These are phyloP conservation scores for Rhinogobio ventralis DNA, from an alignment of 2,797 vertebrate species.

Conservation along the genomic window DNA sequence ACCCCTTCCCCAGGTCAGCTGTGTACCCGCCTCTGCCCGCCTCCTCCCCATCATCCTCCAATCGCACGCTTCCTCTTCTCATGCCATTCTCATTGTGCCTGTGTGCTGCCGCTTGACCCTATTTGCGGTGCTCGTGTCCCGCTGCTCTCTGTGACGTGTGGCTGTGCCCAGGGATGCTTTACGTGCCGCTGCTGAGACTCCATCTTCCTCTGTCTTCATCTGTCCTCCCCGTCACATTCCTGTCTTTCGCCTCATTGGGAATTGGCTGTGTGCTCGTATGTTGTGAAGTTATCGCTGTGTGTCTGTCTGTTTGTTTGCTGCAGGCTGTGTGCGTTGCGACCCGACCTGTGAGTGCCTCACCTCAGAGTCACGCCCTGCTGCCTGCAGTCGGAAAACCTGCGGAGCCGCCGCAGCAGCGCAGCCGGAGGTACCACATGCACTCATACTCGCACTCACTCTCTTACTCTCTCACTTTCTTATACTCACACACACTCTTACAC, in stretches of 20 bases:
- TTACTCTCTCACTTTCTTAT: too few species aligned
- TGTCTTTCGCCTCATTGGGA: neutral
- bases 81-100: slow-evolving; percentile 36
- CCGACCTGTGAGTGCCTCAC: slow-evolving; percentile 73
- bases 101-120: slow-evolving; percentile 14
- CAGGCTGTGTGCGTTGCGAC: neutral
- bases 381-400: slow-evolving; percentile 71
- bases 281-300: neutral
- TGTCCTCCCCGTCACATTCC: slow-evolving; percentile 12
- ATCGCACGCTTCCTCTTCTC: slow-evolving; percentile 53
- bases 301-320: neutral
- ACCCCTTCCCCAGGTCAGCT: slow-evolving; percentile 88
- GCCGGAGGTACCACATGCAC: slow-evolving; percentile 67
- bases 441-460: too few species aligned
- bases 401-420: slow-evolving; percentile 78
- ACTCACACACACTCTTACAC: too few species aligned
- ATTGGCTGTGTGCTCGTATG: neutral
- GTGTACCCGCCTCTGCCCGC: slow-evolving; percentile 78
- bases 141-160: slow-evolving; percentile 20
- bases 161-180: slow-evolving; percentile 60
- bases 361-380: slow-evolving; percentile 71
- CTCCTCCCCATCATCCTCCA: slow-evolving; percentile 60
- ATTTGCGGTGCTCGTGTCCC: slow-evolving; percentile 3
- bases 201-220: slow-evolving; percentile 34
- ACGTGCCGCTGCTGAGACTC: slow-evolving; percentile 9